Base-by-base conservation (phyloP, 2,888 invertebrate genomes). In the Torymus auratus region DNA sequence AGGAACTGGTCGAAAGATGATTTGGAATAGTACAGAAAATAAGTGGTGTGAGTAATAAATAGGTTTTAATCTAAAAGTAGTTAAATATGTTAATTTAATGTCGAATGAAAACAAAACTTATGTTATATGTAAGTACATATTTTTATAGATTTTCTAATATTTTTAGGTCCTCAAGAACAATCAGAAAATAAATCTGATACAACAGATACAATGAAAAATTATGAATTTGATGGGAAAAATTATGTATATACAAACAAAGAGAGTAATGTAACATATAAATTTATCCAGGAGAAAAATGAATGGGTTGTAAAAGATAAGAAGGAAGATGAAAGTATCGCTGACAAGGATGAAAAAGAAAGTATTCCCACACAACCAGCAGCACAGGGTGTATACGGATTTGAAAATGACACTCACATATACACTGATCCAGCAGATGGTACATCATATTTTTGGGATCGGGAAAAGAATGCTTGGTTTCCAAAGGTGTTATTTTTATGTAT, bases 381-480 rank as follows among this genome's bases (percentile, higher is more conserved):
- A 41, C 81, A 81, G 61, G 81, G 91, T 83, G 86, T 91, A 76
- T 96, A 96, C 88, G 94, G 94, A 72, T 94, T 94, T 89, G 95
- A 96, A 91, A 93, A 95, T 90, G 95, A 96, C 87, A 94, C 95
- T 71, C 95, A 96, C 86, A 94, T 94, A 12, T 97, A 96, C 86
- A 96, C 95, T 7, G 97, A 97, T 88, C 92, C 93, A 28, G 91
- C 93, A 72, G 99, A 99, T 93, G 98, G 98, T 0, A 95, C 95
- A 0, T 95, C 95, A 82, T 98, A 94, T 90, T 96, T 98, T 88
- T 99, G 98, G 97, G 98, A 99, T 91, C 93, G 93, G 28, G 94
- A 94, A 58, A 98, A 96, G 90, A 95, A 94, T 87, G 98, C 98
- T 4, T 99, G 99, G 98, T 96, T 99, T 91, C 99, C 99, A 0